Percentiles rank a stretch among this genome's conserved stretches.
phyloP scores from a whole-genome alignment of 2,888 invertebrate genomes.

The Reticulitermes lucifugus region DNA sequence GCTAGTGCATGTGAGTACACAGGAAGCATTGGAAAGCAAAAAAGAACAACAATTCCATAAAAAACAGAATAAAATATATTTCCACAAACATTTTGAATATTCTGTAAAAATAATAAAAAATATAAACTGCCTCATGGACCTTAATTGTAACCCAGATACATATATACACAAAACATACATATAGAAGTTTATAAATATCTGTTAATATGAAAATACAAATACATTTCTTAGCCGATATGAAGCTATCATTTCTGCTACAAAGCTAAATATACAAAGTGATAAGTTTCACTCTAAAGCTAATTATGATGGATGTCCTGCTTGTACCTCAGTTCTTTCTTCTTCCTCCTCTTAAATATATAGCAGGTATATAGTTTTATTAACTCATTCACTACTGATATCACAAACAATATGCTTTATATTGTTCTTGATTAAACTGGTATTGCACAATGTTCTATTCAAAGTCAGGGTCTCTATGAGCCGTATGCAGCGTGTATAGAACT shows the following conservation, averaged over 20 bases:
- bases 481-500: too few relatives aligned
- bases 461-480: too few relatives aligned
- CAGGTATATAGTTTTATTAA: too few relatives aligned
- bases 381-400: too few relatives aligned
- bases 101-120: not conserved
- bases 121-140: not conserved
- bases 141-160: not conserved
- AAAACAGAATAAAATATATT: not conserved
- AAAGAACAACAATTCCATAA: not conserved
- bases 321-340: too few relatives aligned
- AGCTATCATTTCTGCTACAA: not conserved
- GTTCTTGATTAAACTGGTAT: too few relatives aligned
- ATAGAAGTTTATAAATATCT: not conserved
- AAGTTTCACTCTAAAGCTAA: not conserved
- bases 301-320: not conserved
- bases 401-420: too few relatives aligned
- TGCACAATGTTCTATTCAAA: too few relatives aligned
- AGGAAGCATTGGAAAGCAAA: not conserved
- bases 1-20: too few relatives aligned
- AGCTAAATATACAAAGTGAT: not conserved
- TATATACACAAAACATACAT: not conserved
- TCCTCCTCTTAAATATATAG: too few relatives aligned
- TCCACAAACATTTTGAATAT: not conserved
- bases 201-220: not conserved
- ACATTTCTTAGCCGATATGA: not conserved